These are phyloP conservation scores for Anniella stebbinsi DNA, from an alignment of 2,797 vertebrate genomes.

Conservation along the genomic window DNA sequence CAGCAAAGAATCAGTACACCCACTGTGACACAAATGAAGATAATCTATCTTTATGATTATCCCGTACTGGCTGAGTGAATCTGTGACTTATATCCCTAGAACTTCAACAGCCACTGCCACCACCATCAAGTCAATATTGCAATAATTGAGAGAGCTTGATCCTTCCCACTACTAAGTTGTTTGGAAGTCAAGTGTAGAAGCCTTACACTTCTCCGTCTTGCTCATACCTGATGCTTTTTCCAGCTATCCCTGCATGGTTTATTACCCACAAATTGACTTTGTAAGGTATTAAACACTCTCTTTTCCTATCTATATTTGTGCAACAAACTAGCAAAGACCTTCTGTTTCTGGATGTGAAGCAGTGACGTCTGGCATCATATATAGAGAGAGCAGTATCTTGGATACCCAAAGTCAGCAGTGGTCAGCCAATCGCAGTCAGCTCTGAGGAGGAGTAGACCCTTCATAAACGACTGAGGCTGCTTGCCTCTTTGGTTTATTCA, in stretches of 20 bases:
- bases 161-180: neutral
- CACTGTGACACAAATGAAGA: neutral
- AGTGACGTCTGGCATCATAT: slow-evolving; percentile 1
- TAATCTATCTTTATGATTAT: neutral
- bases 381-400: slow-evolving; percentile 39
- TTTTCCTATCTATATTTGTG: slow-evolving; percentile 9
- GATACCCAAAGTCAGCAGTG: slow-evolving; percentile 29
- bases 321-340: neutral
- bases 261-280: slow-evolving; percentile 1
- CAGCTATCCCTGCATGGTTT: neutral
- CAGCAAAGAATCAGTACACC: neutral
- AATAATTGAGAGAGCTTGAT: neutral
- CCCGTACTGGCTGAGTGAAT: neutral
- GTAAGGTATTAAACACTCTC: neutral
- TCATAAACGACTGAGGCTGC: slow-evolving; percentile 18
- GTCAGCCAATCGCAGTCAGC: slow-evolving; percentile 28
- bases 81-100: neutral
- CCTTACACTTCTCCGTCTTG: neutral
- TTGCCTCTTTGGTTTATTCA: slow-evolving; percentile 12
- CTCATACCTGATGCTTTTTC: neutral
- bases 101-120: neutral
- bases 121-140: neutral
- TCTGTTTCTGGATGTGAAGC: slow-evolving; percentile 15
- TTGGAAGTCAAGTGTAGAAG: neutral
- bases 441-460: slow-evolving; percentile 4